phyloP scores from a whole-genome alignment of 64 coral and sea anemone species.

The Stylophora pistillata region DNA sequence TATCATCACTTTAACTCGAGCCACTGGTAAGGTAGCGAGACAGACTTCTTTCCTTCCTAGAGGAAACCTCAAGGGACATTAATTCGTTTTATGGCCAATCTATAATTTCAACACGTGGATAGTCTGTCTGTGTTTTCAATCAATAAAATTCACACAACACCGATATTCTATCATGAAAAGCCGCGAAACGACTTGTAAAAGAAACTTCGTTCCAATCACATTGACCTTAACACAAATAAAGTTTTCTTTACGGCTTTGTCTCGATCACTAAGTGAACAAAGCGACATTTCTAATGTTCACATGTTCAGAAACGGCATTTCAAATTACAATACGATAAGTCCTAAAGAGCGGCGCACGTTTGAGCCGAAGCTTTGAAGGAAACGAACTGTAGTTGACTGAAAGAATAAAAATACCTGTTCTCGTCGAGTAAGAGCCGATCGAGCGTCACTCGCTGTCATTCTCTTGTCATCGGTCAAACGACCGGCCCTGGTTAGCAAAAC shows the following conservation, averaged over 20 bases:
- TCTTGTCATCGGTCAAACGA: background rate
- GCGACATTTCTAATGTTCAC: background rate
- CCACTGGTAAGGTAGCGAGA: background rate
- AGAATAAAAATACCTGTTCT: conserved; percentile 12
- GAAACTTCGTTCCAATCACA: background rate
- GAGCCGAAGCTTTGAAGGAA: background rate
- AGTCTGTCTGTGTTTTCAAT: no score
- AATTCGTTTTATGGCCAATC: background rate
- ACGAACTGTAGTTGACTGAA: background rate
- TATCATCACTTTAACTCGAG: background rate
- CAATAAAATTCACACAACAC: no score
- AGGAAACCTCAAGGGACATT: background rate
- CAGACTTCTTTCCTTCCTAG: background rate
- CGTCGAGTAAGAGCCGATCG: conserved; percentile 14
- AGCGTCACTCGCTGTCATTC: conserved; percentile 18
- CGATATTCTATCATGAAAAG: background rate
- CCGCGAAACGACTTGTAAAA: background rate
- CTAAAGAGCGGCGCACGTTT: background rate
- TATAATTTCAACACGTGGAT: no score
- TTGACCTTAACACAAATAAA: background rate
- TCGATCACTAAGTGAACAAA: background rate
- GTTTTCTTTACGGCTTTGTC: background rate
- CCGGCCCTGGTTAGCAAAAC: background rate
- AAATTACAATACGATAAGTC: background rate
- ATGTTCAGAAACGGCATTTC: background rate